These are phyloP conservation scores for Lordiphosa andalusiaca DNA, from an alignment of 2,888 invertebrate genomes.

Conservation along the genomic window DNA sequence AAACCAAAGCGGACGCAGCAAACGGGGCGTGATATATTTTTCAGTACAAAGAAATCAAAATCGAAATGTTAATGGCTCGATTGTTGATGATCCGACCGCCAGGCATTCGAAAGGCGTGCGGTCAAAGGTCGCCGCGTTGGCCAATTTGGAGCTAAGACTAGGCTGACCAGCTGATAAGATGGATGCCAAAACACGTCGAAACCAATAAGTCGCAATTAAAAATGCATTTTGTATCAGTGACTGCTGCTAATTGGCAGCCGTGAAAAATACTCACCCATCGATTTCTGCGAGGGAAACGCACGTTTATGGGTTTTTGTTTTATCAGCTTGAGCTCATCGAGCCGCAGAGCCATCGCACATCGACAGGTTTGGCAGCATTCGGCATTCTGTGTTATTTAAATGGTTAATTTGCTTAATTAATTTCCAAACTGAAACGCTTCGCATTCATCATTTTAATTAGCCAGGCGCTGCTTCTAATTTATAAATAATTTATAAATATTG, in stretches of 20 bases:
- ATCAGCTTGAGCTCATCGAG: constrained; percentile 40
- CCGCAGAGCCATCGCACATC: constrained; percentile 16
- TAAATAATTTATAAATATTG: constrained; percentile 62
- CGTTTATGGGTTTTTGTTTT: constrained; percentile 17
- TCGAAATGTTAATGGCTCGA: constrained; percentile 19
- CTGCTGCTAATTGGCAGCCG: constrained; percentile 58
- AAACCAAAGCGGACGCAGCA: constrained; percentile 18
- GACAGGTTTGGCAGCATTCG: constrained; percentile 21
- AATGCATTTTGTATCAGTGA: constrained; percentile 36
- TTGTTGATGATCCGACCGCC: constrained; percentile 39
- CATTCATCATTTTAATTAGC: constrained; percentile 65
- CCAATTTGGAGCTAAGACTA: constrained; percentile 6
- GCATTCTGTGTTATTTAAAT: constrained; percentile 41
- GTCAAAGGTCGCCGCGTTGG: constrained; percentile 29
- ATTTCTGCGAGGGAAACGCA: constrained; percentile 14
- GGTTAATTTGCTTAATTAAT: constrained; percentile 46
- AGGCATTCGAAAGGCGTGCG: constrained; percentile 48
- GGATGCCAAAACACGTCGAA: constrained; percentile 29
- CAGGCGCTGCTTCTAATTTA: constrained; percentile 37
- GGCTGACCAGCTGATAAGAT: constrained; percentile 19
- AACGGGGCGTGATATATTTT: constrained; percentile 9
- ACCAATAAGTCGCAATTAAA: constrained; percentile 44
- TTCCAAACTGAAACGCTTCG: constrained; percentile 43
- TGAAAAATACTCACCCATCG: constrained; percentile 38
- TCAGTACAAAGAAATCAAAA: constrained; percentile 28